Evolutionary conservation across 2,113 vertebrate genomes (phyloP).

Genomic region (Eolophus roseicapilla): DNA sequence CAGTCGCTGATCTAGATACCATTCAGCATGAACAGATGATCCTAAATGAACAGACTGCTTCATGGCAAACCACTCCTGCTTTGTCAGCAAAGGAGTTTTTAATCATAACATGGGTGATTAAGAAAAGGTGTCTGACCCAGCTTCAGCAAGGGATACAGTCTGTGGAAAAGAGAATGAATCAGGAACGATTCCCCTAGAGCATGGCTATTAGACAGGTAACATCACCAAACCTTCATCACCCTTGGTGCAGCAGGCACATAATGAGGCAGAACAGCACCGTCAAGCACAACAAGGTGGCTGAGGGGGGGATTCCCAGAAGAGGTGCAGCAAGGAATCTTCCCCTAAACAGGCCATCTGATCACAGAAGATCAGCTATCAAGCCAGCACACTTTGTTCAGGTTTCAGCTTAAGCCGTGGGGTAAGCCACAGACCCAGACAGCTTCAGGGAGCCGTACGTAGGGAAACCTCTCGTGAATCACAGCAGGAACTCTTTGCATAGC

Average conservation of each 20-base stretch:
- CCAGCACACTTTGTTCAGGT: not conserved
- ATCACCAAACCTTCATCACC: not conserved
- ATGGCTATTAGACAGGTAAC: not conserved
- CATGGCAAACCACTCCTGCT: not conserved
- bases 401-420: not conserved
- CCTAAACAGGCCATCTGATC: not conserved
- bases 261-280: not conserved
- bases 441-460: not conserved
- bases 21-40: not conserved
- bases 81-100: not conserved
- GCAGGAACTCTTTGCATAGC: fast-evolving
- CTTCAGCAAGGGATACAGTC: not conserved
- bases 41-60: not conserved
- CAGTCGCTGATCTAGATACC: not conserved
- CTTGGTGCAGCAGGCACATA: not conserved
- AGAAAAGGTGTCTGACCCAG: not conserved
- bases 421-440: not conserved
- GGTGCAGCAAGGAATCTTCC: not conserved
- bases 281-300: not conserved
- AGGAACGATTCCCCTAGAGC: not conserved
- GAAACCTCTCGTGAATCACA: not conserved
- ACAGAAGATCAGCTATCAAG: not conserved
- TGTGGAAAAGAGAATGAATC: not conserved
- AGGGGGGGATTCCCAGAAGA: not conserved
- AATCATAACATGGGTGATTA: not conserved